Conservation (phyloP, 2,888 invertebrate genomes). For the Piscicola geometra region DNA sequence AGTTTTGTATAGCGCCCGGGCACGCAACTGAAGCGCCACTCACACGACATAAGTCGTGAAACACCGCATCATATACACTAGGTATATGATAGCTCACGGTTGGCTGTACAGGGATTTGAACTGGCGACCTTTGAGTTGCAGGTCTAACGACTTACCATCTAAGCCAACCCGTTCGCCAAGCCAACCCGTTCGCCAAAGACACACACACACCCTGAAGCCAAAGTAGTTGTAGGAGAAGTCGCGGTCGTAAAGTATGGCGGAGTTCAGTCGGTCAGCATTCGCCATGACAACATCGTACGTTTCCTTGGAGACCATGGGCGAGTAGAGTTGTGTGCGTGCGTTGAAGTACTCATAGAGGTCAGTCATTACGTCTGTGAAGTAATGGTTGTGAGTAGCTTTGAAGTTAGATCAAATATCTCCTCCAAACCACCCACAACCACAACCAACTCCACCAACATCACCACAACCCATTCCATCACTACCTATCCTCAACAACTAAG, state of each 20-base stretch:
- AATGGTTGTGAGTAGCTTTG: constrained; percentile 6
- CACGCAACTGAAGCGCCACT: too few relatives aligned
- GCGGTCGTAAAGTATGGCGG: constrained; percentile 90
- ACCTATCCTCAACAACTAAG: neutral
- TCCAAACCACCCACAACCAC: neutral
- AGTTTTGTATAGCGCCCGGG: too few relatives aligned
- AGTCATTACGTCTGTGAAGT: constrained; percentile 74
- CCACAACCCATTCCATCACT: neutral
- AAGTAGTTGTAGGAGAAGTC: constrained; percentile 97
- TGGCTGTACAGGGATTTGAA: too few relatives aligned
- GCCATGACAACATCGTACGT: constrained; percentile 75
- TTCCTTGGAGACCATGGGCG: constrained; percentile 80
- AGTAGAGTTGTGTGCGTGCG: constrained; percentile 66
- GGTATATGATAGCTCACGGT: too few relatives aligned
- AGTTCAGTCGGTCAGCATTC: constrained; percentile 83
- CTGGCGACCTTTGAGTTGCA: too few relatives aligned
- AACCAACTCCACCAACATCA: neutral
- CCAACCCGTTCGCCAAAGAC: too few relatives aligned
- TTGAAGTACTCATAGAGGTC: constrained; percentile 74
- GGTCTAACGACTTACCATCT: too few relatives aligned
- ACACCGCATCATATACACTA: too few relatives aligned
- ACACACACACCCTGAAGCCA: constrained; percentile 74
- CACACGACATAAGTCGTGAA: too few relatives aligned
- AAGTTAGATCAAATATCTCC: too few relatives aligned
- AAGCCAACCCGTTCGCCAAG: too few relatives aligned